These are phyloP conservation scores for Oreochromis niloticus DNA, from an alignment of 2,113 vertebrate species.

Conservation along the genomic window DNA sequence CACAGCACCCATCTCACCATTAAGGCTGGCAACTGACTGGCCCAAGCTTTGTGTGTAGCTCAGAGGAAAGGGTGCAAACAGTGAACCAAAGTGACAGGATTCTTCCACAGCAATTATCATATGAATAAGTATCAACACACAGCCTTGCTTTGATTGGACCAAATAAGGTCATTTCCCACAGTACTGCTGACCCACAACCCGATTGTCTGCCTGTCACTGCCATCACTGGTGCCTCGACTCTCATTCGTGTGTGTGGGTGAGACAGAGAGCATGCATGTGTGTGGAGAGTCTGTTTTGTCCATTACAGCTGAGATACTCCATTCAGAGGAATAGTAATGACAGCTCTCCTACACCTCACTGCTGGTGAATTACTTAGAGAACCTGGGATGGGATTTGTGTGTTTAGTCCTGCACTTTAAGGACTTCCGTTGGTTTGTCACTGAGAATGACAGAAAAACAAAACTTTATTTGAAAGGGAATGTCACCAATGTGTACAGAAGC, in stretches of 20 bases:
- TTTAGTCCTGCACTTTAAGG: not conserved
- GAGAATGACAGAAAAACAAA: not conserved
- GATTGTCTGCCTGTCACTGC: conserved; percentile 33
- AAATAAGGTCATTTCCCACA: conserved; percentile 65
- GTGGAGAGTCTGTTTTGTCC: conserved; percentile 34
- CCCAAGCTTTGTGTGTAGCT: not conserved
- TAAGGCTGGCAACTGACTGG: not conserved
- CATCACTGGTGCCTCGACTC: conserved; percentile 19
- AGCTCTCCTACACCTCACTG: conserved; percentile 16
- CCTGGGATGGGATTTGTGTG: conserved; percentile 16
- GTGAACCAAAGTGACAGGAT: conserved; percentile 28
- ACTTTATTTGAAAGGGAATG: not conserved
- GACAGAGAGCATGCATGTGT: not conserved
- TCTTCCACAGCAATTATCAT: conserved; percentile 61
- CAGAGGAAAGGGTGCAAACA: conserved; percentile 26
- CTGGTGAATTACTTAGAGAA: conserved; percentile 31
- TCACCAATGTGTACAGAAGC: not conserved
- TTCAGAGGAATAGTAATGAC: conserved; percentile 38
- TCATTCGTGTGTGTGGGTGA: not conserved
- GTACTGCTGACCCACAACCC: conserved; percentile 19
- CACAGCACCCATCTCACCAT: not conserved
- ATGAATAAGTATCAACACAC: conserved; percentile 56
- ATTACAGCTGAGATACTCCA: conserved; percentile 36
- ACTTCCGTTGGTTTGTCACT: conserved; percentile 3
- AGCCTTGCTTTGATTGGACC: conserved; percentile 45